Base-by-base conservation (phyloP, 2,888 invertebrate species). In the Neelides folsomi region DNA sequence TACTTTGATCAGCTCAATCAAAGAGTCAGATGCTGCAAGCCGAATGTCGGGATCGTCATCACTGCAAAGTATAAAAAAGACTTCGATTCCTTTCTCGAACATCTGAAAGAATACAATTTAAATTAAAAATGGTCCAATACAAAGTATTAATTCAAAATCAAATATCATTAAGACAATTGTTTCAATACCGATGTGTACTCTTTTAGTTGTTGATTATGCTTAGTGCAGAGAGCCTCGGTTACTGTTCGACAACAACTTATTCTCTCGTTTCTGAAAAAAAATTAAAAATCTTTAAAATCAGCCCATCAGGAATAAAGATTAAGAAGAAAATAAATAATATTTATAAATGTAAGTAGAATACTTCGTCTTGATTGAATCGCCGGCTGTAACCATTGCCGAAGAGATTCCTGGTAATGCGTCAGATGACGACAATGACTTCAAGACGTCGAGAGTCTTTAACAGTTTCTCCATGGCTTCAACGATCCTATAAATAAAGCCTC, bases 11-110 rank as follows among this genome's bases (percentile, higher is more conserved):
- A 85, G 81, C 68, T 79, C 77, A 68, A 86, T 86, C 1, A 88
- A 72, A 66, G 83, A 83, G 71, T 87, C 87, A 68, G 86, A 85
- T 41, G 85, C 85, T 47, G 81, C 79, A 75, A 85, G 82, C 53
- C 86, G 74, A 27, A 86, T 78, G 69, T 86, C 83, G 2, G 83
- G 78, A 68, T 87, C 85, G 1, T 76, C 69, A 69, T 87, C 86
- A 71, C 86, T 82, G 68, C 84, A 82, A 50, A 82, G 73, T 40
- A 77, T 73, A 47, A 87, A 71, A 56, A 86, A 73, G 35, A 79
- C 77, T 71, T 83, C 82, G 53, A 85, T 78, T 2, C 83, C 79
- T 64, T 78, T 76, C 57, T 81, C 80, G 43, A 86, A 73, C 60
- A 82, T 76, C 62, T 79, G 77, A 6, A 54, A 49, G 47, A 41